Base-by-base conservation (phyloP, 1,140 invertebrate species). In the Adelges cooleyi region DNA sequence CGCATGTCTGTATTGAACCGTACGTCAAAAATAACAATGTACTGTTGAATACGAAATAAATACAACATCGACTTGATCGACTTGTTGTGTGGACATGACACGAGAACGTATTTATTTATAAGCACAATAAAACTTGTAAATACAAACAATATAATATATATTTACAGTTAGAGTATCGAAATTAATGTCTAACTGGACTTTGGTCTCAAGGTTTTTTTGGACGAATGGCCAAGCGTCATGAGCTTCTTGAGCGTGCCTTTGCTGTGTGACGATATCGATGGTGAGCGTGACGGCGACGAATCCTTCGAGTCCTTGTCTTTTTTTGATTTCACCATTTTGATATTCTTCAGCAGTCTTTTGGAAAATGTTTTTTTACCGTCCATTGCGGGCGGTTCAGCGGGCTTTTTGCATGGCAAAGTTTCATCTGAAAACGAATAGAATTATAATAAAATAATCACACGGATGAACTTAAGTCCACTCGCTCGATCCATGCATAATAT, bases 221-320 rank as follows among this genome's bases (percentile, higher is more conserved):
- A 46, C 5, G 52, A 59, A 50, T 67, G 66, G 6, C 66, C 40
- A 5, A 67, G 29, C 1, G 53, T 59, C 53, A 67, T 67, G 27
- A 67, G 62, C 10, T 62, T 67, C 36, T 67, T 54, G 11, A 59
- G 17, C n/a, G 54, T 67, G 8, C 48, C 50, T 49, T 67, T 67
- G 20, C 42, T 44, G 13, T 51, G 40, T 5, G 67, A 67, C 2
- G 56, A 48, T 46, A 46, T 62, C 10, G 42, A 62, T 0, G 56
- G 56, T 11, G 56, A 48, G 3, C 29, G 40, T 1, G 56, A 62
- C 0, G 40, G 56, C 13, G 27, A 48, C 3, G 25, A 25, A 20
- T 48, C 11, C 42, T 11, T 62, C 38, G 1, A 18, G 42, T 48
- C 29, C 11, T 48, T 62, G 1, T 62, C 56, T 62, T 62, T 62